These are phyloP conservation scores for Reticulitermes speratus DNA, from an alignment of 1,140 invertebrate genomes.

Conservation along the genomic window DNA sequence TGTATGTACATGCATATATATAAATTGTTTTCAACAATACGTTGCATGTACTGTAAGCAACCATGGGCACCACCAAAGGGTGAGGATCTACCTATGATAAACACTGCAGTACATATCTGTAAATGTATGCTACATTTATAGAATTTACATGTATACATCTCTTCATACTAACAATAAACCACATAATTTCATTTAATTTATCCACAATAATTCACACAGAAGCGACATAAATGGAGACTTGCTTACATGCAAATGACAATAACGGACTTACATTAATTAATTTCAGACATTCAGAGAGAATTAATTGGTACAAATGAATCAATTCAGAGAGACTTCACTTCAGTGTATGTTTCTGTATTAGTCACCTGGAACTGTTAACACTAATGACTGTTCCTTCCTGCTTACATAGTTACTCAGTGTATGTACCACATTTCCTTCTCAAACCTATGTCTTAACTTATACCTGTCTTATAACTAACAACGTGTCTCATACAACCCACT, in stretches of 20 bases:
- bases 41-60: not conserved
- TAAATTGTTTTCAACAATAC: too few species aligned
- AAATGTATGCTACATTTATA: not conserved
- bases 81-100: not conserved
- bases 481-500: slow-evolving; percentile 99
- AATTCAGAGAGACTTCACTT: not conserved
- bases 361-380: not conserved
- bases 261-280: not conserved
- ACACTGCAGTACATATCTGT: not conserved
- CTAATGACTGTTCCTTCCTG: not conserved
- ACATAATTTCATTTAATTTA: not conserved
- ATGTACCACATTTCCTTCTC: not conserved
- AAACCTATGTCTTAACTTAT: not conserved
- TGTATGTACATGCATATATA: too few species aligned
- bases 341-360: not conserved
- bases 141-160: not conserved
- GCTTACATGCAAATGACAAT: not conserved
- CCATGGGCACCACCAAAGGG: not conserved
- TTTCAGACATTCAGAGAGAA: not conserved
- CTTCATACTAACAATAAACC: not conserved
- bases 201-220: not conserved
- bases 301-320: too few species aligned
- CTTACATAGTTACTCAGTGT: not conserved
- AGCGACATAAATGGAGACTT: not conserved
- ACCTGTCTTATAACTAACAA: slow-evolving; percentile 65